Evolutionary conservation across 1,140 invertebrate genomes (phyloP), one percentile per base, ranked within the genome.

Genomic region (Aricia agestis): DNA sequence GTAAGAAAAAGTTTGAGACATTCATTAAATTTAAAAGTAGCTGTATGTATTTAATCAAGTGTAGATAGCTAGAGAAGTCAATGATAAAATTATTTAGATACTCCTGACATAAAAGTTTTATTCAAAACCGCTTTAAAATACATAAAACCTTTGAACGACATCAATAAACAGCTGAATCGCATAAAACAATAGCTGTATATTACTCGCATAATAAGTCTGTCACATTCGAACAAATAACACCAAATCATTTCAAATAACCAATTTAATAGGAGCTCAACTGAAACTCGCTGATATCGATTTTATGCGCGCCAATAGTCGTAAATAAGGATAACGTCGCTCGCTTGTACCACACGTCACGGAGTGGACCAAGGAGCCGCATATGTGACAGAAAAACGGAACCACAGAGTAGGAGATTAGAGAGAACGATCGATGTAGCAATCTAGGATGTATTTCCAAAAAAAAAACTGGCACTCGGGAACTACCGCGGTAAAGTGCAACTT

Each of bases 201-300:
- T 52, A 52, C 45, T 15, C 45, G 45, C 59, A 63, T 19, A 18
- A 63, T 63, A 59, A 59, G 19, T 18, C n/a, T 18, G 58, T 59
- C 18, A 17, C 59, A 63, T 63, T 25, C 18, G 9, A 63, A 63
- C 59, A 25, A 63, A 63, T 63, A 63, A 63, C 59, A 25, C 59
- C 18, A 63, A 63, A 63, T 63, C 59, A 63, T 63, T 63, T 63
- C 19, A 25, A 63, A 63, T 63, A 63, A 63, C 59, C 59, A 63
- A 63, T 63, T 63, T 25, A n/a, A n/a, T 63, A 25, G 18, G 59
- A 63, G 59, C 59, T 63, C 19, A 63, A 63, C 59, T 63, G 59
- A 63, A 63, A 25, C 59, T 63, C 9, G 18, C 18, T 63, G 59
- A 63, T 63, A 63, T 63, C 59, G 59, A 63, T 63, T 63, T 63